Evolutionary conservation across 1,140 invertebrate genomes (phyloP).

Genomic region (Hycleus cichorii): DNA sequence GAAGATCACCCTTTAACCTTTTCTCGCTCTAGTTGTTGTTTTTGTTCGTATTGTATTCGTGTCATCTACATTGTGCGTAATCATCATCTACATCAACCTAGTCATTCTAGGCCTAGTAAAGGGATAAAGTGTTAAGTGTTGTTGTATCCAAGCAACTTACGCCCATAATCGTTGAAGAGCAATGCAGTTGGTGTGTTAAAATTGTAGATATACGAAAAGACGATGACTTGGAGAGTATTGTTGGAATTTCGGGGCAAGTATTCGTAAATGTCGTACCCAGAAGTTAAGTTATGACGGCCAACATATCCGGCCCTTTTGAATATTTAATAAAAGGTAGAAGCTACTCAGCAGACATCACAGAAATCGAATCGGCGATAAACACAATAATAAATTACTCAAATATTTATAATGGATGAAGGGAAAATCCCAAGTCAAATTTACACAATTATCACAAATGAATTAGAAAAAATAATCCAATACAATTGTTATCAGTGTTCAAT

Average conservation of each 20-base stretch:
- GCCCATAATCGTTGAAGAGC: constrained; percentile 1
- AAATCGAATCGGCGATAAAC: background rate
- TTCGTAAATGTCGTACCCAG: constrained; percentile 11
- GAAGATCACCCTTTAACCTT: too few relatives aligned
- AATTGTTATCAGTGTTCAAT: background rate
- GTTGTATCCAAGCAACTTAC: background rate
- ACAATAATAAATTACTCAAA: background rate
- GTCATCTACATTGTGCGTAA: too few relatives aligned
- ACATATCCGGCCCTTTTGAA: constrained; percentile 16
- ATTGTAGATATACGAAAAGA: constrained; percentile 8
- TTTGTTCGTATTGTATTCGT: too few relatives aligned
- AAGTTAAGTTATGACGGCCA: constrained; percentile 17
- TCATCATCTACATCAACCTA: too few relatives aligned
- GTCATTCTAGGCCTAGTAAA: background rate
- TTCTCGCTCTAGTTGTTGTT: too few relatives aligned
- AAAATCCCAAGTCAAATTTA: background rate
- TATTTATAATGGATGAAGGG: background rate
- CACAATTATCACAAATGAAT: background rate
- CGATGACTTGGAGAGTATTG: background rate
- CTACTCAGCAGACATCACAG: constrained; percentile 1
- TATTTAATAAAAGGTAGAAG: constrained; percentile 13
- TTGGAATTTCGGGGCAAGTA: constrained; percentile 9
- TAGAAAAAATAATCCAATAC: background rate
- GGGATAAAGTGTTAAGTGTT: constrained; percentile 8
- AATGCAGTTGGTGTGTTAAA: constrained; percentile 5